These are phyloP conservation scores for Apogon hyalosoma DNA, from an alignment of 2,797 vertebrate genomes.

Conservation along the genomic window DNA sequence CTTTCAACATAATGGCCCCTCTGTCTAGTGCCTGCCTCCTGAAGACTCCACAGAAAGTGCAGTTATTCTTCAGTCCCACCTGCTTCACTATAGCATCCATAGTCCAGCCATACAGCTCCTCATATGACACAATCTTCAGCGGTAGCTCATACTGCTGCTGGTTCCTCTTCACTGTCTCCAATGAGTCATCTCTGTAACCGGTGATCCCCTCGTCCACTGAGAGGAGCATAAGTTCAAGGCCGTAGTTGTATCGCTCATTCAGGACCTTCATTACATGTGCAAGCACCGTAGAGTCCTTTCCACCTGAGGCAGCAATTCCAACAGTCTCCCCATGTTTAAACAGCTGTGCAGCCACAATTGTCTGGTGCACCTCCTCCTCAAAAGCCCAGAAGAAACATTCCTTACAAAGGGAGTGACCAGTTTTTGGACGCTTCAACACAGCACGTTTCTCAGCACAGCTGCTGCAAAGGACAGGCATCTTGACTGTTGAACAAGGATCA, in stretches of 20 bases:
- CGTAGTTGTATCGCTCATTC: slow-evolving; percentile 84
- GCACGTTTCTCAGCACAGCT: slow-evolving; percentile 82
- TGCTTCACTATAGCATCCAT: slow-evolving; percentile 92
- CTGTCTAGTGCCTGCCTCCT: slow-evolving; percentile 89
- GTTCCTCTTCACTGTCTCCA: slow-evolving; percentile 89
- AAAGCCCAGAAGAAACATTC: slow-evolving; percentile 90
- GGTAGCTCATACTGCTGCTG: slow-evolving; percentile 88
- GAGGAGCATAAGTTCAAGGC: slow-evolving; percentile 86
- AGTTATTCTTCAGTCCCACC: slow-evolving; percentile 89
- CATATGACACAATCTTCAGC: slow-evolving; percentile 89
- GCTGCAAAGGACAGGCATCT: slow-evolving; percentile 84
- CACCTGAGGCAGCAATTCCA: slow-evolving; percentile 89
- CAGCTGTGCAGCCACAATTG: slow-evolving; percentile 81
- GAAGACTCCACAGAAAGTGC: slow-evolving; percentile 93
- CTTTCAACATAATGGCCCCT: slow-evolving; percentile 87
- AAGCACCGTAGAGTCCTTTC: slow-evolving; percentile 93
- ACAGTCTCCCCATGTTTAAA: slow-evolving; percentile 86
- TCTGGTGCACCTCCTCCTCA: slow-evolving; percentile 91
- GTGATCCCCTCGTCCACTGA: slow-evolving; percentile 92
- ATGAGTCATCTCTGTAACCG: slow-evolving; percentile 89
- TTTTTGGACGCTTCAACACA: slow-evolving; percentile 87
- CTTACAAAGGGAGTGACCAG: slow-evolving; percentile 87
- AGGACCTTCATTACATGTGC: slow-evolving; percentile 89
- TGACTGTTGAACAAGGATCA: slow-evolving; percentile 25
- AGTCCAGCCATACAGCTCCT: slow-evolving; percentile 91